A percentile compares a stretch with the other conserved stretches of the same genome.
Conservation (phyloP, 64 coral and sea anemone genomes). For the Trachythela sp. region DNA sequence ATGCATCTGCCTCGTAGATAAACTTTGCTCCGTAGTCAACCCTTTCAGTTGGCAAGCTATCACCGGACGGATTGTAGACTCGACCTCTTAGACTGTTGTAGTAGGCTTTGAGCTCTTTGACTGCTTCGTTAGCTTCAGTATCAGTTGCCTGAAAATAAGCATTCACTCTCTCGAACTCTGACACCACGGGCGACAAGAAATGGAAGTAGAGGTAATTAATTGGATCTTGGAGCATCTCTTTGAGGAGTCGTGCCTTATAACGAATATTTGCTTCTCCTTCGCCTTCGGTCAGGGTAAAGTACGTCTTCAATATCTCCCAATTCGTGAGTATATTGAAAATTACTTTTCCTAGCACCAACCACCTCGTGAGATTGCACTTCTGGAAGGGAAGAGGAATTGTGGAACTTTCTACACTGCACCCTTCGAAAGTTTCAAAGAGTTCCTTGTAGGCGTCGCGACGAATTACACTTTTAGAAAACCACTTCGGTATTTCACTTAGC, state of each 20-base stretch:
- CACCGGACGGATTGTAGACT: too few species aligned
- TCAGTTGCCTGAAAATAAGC: too few species aligned
- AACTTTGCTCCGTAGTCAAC: too few species aligned
- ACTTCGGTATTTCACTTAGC: slow-evolving; percentile 5
- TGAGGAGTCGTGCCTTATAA: neutral
- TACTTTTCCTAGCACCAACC: slow-evolving; percentile 12
- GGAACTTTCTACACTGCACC: neutral
- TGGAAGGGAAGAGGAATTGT: neutral
- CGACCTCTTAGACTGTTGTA: too few species aligned
- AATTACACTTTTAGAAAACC: slow-evolving; percentile 16
- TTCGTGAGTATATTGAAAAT: slow-evolving; percentile 10
- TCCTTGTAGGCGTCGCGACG: neutral
- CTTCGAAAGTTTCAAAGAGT: slow-evolving; percentile 14
- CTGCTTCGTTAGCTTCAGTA: too few species aligned
- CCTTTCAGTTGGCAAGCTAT: too few species aligned
- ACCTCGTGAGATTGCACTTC: neutral
- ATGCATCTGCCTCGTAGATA: too few species aligned
- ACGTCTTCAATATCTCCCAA: slow-evolving; percentile 22
- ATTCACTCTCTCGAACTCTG: neutral
- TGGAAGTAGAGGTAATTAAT: neutral
- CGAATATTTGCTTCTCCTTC: neutral
- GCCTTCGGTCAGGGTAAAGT: neutral
- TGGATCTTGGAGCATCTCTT: slow-evolving; percentile 17
- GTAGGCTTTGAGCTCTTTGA: too few species aligned
- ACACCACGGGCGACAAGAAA: neutral